Conservation (phyloP, 2,113 vertebrate genomes). For the Psophia crepitans region DNA sequence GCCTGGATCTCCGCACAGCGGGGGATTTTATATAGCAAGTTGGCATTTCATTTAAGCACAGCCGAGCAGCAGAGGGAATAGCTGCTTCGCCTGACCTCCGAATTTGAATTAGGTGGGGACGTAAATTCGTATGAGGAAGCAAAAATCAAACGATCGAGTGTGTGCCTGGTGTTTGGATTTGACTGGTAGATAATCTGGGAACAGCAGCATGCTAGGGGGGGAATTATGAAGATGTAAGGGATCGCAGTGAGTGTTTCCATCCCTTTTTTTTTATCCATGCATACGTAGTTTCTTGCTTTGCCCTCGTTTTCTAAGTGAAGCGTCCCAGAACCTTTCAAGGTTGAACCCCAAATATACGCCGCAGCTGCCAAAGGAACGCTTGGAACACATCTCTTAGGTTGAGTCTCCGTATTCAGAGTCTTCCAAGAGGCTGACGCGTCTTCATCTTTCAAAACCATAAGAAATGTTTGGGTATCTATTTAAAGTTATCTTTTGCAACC, state of each 20-base stretch:
- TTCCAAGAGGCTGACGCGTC: neutral
- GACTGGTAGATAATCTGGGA: neutral
- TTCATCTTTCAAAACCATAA: accelerated
- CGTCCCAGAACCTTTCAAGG: neutral
- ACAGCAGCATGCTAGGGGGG: too few relatives aligned
- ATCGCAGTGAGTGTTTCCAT: neutral
- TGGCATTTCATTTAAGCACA: neutral
- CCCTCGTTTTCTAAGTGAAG: neutral
- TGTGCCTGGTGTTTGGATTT: neutral
- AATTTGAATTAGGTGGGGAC: neutral
- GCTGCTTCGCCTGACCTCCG: neutral
- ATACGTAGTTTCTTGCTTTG: neutral
- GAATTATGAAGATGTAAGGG: neutral
- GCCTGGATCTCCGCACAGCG: neutral
- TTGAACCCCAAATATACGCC: neutral
- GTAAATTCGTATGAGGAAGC: neutral
- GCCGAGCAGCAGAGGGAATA: neutral
- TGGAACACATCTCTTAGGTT: neutral
- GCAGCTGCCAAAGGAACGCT: neutral
- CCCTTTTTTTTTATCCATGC: neutral
- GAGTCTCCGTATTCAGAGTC: neutral
- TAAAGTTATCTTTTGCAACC: neutral
- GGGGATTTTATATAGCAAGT: conserved; percentile 20
- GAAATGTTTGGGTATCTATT: neutral
- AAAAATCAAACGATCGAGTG: neutral